Conservation (phyloP, 2,113 vertebrate genomes). For the Motacilla tschutschensis region DNA sequence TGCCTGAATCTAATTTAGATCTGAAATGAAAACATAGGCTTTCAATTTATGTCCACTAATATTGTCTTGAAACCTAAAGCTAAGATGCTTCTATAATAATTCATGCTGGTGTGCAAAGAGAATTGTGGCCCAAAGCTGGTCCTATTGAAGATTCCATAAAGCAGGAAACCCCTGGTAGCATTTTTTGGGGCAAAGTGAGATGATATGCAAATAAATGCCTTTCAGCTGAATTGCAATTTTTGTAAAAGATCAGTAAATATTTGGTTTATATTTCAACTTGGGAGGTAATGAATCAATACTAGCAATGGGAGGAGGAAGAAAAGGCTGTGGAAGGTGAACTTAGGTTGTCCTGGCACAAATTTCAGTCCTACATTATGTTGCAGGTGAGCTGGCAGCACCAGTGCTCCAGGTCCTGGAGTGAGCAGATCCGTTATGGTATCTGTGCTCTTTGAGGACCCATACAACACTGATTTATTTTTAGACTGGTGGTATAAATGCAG, state of each 20-base stretch:
- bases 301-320: neutral
- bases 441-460: neutral
- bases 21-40: neutral
- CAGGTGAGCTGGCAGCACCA: neutral
- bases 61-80: neutral
- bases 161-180: rapidly evolving
- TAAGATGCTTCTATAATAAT: neutral
- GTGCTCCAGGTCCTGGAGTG: neutral
- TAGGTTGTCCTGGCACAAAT: neutral
- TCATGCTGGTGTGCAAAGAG: neutral
- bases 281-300: neutral
- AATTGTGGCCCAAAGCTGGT: neutral
- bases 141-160: neutral
- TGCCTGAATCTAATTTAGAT: neutral
- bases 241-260: neutral
- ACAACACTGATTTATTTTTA: neutral
- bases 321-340: neutral
- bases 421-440: neutral
- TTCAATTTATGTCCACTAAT: neutral
- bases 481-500: neutral
- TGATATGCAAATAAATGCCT: rapidly evolving
- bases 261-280: neutral
- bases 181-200: neutral
- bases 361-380: neutral
- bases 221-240: neutral